These are phyloP conservation scores for Scomber japonicus DNA, from an alignment of 2,113 vertebrate species.

Conservation along the genomic window DNA sequence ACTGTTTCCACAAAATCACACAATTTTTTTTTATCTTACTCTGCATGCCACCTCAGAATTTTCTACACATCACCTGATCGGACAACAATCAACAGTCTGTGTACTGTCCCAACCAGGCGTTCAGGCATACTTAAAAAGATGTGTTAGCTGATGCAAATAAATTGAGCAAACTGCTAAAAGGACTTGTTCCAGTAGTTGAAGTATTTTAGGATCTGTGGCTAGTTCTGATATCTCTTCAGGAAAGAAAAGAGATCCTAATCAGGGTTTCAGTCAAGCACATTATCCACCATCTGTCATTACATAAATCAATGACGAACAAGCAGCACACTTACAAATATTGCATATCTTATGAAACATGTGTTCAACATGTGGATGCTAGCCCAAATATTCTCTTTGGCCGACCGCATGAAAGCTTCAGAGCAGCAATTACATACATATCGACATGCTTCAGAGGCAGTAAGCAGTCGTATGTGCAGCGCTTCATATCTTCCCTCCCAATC, in stretches of 20 bases:
- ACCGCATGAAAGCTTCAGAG: slow-evolving; percentile 71
- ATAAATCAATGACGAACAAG: slow-evolving; percentile 41
- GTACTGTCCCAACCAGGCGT: slow-evolving; percentile 57
- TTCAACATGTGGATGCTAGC: slow-evolving; percentile 66
- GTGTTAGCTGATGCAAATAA: slow-evolving; percentile 49
- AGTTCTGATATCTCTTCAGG: neutral
- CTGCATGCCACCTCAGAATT: slow-evolving; percentile 35
- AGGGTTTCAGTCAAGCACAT: slow-evolving; percentile 42
- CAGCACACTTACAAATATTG: slow-evolving; percentile 51
- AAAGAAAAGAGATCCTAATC: slow-evolving; percentile 20
- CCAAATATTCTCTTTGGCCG: slow-evolving; percentile 50
- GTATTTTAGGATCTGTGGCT: neutral
- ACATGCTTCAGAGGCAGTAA: slow-evolving; percentile 73
- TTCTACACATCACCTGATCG: slow-evolving; percentile 49
- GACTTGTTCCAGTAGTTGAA: slow-evolving; percentile 5
- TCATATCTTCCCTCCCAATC: slow-evolving; percentile 73
- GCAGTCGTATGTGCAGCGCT: slow-evolving; percentile 48
- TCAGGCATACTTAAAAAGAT: slow-evolving; percentile 38
- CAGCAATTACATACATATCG: slow-evolving; percentile 81
- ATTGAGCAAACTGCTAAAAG: slow-evolving; percentile 41
- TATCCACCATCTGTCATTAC: slow-evolving; percentile 54
- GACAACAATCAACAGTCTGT: slow-evolving; percentile 26
- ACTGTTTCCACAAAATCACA: slow-evolving; percentile 66
- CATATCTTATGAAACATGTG: slow-evolving; percentile 72
- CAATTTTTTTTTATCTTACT: slow-evolving; percentile 53